These are phyloP conservation scores for Alethe castanea DNA, from an alignment of 2,113 vertebrate species.

Conservation along the genomic window DNA sequence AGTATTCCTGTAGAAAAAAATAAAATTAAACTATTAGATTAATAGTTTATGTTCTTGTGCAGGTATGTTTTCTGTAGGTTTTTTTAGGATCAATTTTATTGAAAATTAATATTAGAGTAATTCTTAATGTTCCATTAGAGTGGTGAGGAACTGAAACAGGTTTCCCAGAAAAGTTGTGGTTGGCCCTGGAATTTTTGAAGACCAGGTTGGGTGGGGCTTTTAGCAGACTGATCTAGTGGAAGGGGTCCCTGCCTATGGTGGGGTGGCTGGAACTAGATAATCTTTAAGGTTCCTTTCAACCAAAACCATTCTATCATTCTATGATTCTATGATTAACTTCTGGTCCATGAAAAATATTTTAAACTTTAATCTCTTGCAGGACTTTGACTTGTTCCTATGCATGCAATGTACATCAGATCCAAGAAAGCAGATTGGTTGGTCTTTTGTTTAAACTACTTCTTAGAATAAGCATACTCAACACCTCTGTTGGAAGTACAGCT, in stretches of 20 bases:
- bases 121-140: not conserved
- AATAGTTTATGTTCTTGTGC: not conserved
- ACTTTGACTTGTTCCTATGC: not conserved
- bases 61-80: not conserved
- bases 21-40: not conserved
- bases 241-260: accelerated
- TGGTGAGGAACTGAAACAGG: not conserved
- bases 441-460: not conserved
- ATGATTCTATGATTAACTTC: not conserved
- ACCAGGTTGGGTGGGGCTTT: not conserved
- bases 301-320: not conserved
- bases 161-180: not conserved
- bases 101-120: not conserved
- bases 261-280: not conserved
- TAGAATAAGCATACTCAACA: not conserved
- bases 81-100: not conserved
- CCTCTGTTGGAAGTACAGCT: not conserved
- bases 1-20: not conserved
- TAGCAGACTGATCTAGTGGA: not conserved
- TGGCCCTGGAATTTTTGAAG: not conserved
- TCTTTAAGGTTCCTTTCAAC: not conserved
- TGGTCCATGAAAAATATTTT: not conserved
- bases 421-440: not conserved
- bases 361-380: not conserved
- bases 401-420: not conserved